Base-by-base conservation (phyloP, 2,888 invertebrate species). In the Lasioglossum figueresi region DNA sequence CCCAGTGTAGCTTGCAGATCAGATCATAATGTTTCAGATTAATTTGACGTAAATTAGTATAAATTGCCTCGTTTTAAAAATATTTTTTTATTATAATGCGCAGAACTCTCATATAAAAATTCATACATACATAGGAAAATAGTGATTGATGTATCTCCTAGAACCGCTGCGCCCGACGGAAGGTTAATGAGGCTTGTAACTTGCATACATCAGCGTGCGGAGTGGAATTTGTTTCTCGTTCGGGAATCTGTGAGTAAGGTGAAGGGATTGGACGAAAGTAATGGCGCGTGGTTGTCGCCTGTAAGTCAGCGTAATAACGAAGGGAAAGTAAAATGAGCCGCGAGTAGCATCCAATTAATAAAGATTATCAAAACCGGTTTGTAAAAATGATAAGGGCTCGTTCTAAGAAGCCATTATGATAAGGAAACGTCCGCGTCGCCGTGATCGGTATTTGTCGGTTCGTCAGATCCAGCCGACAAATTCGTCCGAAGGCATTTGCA, bases 401-500 rank as follows among this genome's bases (percentile, higher is more conserved):
- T 88, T 88, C 83, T 87, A 82, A 88, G 87, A 87, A 85, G 83
- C 79, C 88, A 82, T 85, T 86, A 80, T 84, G 84, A 89, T 85
- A 90, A 90, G 89, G 83, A 85, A 89, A 88, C 76, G 84, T 82
- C 80, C 85, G 76, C 75, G 88, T 72, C 82, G 72, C 80, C 80
- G 79, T 88, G 89, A 88, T 88, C 82, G 90, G 84, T 83, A 88
- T 84, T 82, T 82, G 91, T 85, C 85, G 88, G 88, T 66, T 34
- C 85, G 85, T 84, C 85, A 77, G 85, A 86, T 81, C 84, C 83
- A 76, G 48, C 89, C 89, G 89, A 91, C 91, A 91, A 91, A 90
- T 90, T 88, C 91, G 91, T 86, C 79, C 83, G 85, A 78, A 63
- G 88, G 83, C 88, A 90, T 90, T 90, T 90, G 88, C 91, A 90